Conservation (phyloP, 2,797 vertebrate genomes). For the Hapalemur alaotrensis region DNA sequence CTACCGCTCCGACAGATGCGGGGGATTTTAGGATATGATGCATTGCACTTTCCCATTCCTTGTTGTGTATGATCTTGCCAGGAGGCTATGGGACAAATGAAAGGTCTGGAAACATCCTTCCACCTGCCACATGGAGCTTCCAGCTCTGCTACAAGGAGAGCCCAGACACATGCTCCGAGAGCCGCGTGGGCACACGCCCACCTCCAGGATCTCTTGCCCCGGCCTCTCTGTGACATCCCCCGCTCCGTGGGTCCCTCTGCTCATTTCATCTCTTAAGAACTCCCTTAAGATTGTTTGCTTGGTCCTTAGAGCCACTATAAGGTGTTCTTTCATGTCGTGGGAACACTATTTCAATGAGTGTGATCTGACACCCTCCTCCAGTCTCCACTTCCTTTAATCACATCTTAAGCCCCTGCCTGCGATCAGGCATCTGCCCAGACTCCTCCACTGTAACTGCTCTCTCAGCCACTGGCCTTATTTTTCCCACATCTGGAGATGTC, state of each 20-base stretch:
- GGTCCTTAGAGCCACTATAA: neutral
- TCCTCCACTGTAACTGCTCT: neutral
- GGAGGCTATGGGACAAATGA: neutral
- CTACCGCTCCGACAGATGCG: neutral
- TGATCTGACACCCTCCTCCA: neutral
- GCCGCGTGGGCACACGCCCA: accelerated
- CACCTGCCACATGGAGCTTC: accelerated
- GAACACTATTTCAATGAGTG: neutral
- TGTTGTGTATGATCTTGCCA: neutral
- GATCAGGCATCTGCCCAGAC: neutral
- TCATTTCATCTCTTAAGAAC: neutral
- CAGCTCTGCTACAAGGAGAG: neutral
- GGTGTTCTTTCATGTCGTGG: neutral
- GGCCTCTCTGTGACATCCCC: neutral
- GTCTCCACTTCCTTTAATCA: neutral
- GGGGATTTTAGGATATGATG: neutral
- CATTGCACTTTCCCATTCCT: neutral
- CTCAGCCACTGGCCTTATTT: neutral
- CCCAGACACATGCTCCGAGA: neutral
- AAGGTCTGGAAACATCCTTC: neutral
- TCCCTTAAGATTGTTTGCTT: neutral
- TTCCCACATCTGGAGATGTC: neutral
- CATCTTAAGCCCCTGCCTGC: neutral
- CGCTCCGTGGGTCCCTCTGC: neutral
- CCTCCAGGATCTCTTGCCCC: accelerated